Base-by-base conservation (phyloP, 2,113 vertebrate genomes). In the Lethenteron reissneri region DNA sequence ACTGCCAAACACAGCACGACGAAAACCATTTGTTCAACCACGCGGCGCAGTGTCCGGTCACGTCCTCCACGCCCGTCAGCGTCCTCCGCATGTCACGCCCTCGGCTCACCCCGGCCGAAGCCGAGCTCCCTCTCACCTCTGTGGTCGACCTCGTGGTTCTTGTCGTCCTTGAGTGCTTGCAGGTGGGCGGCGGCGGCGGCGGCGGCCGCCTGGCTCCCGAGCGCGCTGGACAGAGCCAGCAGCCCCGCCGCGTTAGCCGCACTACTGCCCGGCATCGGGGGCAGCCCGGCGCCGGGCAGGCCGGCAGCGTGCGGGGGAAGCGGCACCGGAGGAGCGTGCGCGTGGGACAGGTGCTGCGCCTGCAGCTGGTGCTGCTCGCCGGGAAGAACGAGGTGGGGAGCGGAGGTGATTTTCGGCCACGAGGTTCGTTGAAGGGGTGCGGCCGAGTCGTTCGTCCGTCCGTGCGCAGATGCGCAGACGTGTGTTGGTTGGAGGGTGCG, bases 361-460 rank as follows among this genome's bases (percentile, higher is more conserved):
- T 95, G 90, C 74, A 95, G 89, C 80, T 95, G 92, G 83, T 96
- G 92, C 83, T 97, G 92, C 92, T 95, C 85, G 41, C 41, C 41
- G 75, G 82, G 82, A 74, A 76, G 83, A 77, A 80, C 3, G 71
- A 11, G n/a, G 10, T 19, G 72, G 74, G 58, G 58, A 62, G 2
- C 6, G 17, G 17, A 15, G 17, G 14, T 2, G 11, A 14, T 11
- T 60, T 8, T 14, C 8, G 12, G 12, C 57, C 9, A 1, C 10
- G 3, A 56, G 62, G 11, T n/a, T 17, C 10, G 68, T 9, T 11
- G 19, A 0, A 0, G 21, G 58, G 62, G 10, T 12, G 1, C 1
- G 8, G 10, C 15, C 2, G 1, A 10, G 2, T 0, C 11, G 21
- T 4, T 1, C 3, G 19, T 11, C 0, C 11, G 9, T 58, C 57